Base-by-base conservation (phyloP, 2,888 invertebrate species). In the Pandemis corylana region DNA sequence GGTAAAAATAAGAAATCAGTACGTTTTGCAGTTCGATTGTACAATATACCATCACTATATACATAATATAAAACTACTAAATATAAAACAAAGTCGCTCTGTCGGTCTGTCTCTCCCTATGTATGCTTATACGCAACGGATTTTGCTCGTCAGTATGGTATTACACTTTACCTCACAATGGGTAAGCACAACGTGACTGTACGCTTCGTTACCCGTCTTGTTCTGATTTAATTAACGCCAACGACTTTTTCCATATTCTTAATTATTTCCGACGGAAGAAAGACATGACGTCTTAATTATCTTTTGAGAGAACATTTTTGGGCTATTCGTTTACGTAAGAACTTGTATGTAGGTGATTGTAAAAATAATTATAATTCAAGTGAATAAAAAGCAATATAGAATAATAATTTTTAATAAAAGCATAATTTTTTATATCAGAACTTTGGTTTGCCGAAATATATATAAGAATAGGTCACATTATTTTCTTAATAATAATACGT, bases 191-290 rank as follows among this genome's bases (percentile, higher is more conserved):
- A 81, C 85, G 84, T 88, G 85, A 87, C 88, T 82, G 82, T 80
- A 86, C 84, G 91, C 84, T 87, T 89, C 90, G 91, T 89, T 91
- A 87, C 84, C 77, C 83, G 81, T 83, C 80, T 82, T 83, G 83
- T 84, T 84, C 86, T 89, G 89, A 93, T 91, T 92, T 89, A 91
- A 92, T 93, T 92, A 90, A 87, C 80, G 79, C 83, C 79, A 83
- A 85, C 85, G 84, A 85, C 85, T 87, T 87, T 82, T 87, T 86
- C 86, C 82, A 85, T 84, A 82, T 81, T 83, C 81, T 84, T 91
- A 90, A 92, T 91, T 90, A 85, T 88, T 91, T 92, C 92, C 92
- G 89, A 85, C 87, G 87, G 83, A 84, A 85, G 85, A 62, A 69
- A 65, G 73, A 76, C 66, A 75, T 49, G 71, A 49, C 49, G 56